These are phyloP conservation scores for Anoplopoma fimbria DNA, from an alignment of 2,113 vertebrate species.

Conservation along the genomic window DNA sequence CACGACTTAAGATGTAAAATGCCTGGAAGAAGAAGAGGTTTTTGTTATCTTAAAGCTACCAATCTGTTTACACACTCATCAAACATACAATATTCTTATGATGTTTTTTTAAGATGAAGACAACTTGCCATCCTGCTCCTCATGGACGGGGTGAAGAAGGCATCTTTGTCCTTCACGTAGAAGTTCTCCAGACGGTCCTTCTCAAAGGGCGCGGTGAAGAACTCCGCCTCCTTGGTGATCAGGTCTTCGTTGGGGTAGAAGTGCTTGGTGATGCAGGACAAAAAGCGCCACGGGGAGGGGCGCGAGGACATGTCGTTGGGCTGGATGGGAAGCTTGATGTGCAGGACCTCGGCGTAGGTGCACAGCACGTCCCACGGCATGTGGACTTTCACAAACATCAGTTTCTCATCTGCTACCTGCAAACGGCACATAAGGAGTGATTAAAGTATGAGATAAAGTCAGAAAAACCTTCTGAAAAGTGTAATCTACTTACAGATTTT, in stretches of 20 bases:
- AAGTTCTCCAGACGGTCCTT: conserved; percentile 87
- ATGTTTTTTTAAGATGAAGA: too few relatives aligned
- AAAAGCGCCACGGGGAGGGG: conserved; percentile 84
- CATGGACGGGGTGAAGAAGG: conserved; percentile 92
- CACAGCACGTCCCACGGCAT: conserved; percentile 93
- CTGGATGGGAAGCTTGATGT: conserved; percentile 93
- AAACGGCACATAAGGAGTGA: background rate
- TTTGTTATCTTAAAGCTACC: background rate
- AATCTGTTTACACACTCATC: background rate
- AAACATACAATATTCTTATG: background rate
- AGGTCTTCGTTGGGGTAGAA: conserved; percentile 88
- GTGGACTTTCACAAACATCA: conserved; percentile 91
- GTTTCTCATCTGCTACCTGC: conserved; percentile 88
- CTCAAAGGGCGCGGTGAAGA: conserved; percentile 92
- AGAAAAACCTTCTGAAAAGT: background rate
- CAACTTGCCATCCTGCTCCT: conserved; percentile 89
- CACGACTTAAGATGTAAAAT: conserved; percentile 90
- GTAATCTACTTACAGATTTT: conserved; percentile 85
- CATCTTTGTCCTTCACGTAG: conserved; percentile 85
- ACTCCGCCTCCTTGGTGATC: conserved; percentile 89
- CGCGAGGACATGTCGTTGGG: conserved; percentile 85
- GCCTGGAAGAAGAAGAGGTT: conserved; percentile 78
- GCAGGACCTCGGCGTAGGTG: conserved; percentile 91
- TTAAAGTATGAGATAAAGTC: rapidly evolving
- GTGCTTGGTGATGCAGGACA: conserved; percentile 87